Evolutionary conservation across 2,797 vertebrate species (phyloP).

Genomic region (Clarias platycephalus): DNA sequence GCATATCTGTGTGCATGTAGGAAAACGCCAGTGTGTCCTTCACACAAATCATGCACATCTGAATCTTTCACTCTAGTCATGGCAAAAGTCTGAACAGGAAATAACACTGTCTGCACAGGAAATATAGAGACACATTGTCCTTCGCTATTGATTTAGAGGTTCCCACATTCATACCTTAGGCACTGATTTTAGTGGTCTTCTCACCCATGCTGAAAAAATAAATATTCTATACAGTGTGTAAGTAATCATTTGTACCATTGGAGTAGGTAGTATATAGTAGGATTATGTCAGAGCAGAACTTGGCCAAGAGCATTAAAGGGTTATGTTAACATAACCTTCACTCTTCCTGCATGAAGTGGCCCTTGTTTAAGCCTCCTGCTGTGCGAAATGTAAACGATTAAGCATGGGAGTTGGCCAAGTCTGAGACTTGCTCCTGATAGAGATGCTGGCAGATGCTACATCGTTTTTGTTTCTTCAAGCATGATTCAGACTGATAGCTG

Average conservation of each 20-base stretch:
- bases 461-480: conserved; percentile 1
- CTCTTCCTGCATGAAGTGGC: conserved; percentile 46
- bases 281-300: conserved; percentile 15
- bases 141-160: background rate
- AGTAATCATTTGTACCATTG: conserved; percentile 12
- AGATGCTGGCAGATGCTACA: background rate
- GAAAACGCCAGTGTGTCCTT: background rate
- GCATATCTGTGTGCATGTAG: background rate
- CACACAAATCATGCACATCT: background rate
- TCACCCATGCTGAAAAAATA: background rate
- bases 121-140: conserved; percentile 10
- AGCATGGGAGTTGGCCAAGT: conserved; percentile 37
- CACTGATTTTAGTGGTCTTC: background rate
- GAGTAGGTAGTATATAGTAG: conserved; percentile 27
- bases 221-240: background rate
- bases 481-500: background rate
- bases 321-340: conserved; percentile 54
- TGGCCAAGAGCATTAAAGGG: conserved; percentile 19
- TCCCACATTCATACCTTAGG: background rate
- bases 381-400: conserved; percentile 56
- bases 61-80: background rate
- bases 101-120: conserved; percentile 16
- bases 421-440: conserved; percentile 33
- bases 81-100: background rate
- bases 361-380: conserved; percentile 51